A percentile compares a stretch with the other conserved stretches of the same genome.
Evolutionary conservation across 2,888 invertebrate species (phyloP).

Genomic region (Ochlodes sylvanus): DNA sequence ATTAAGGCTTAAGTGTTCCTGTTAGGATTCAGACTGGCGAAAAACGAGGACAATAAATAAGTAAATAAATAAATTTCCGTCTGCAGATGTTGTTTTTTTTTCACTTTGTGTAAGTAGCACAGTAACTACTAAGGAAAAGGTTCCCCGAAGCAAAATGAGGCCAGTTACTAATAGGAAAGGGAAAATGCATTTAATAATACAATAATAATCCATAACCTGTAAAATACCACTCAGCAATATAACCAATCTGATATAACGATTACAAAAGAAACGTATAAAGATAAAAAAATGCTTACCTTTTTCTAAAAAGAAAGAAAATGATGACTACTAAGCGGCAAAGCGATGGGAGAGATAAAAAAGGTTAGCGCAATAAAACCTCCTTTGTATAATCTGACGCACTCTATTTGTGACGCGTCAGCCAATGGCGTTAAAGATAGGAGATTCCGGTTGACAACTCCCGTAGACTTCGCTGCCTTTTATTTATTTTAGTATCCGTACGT

Average conservation of each 20-base stretch:
- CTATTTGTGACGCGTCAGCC: conserved; percentile 16
- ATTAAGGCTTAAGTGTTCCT: too few species aligned
- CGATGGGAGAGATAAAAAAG: conserved; percentile 21
- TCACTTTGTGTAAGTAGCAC: too few species aligned
- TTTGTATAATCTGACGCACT: conserved; percentile 20
- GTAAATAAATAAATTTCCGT: too few species aligned
- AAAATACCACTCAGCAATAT: not conserved
- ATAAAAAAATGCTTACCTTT: conserved; percentile 9
- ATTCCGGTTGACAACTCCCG: conserved; percentile 15
- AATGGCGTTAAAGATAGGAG: conserved; percentile 18
- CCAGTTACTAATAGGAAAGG: too few species aligned
- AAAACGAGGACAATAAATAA: too few species aligned
- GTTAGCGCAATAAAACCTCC: conserved; percentile 19
- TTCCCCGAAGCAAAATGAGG: too few species aligned
- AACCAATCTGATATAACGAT: not conserved
- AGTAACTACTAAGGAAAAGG: too few species aligned
- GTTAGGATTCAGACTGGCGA: too few species aligned
- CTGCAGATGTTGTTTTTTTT: too few species aligned
- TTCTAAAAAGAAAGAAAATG: conserved; percentile 10
- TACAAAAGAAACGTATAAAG: conserved; percentile 2
- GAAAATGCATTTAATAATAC: not conserved
- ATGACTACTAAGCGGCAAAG: conserved; percentile 6
- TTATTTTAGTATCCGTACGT: conserved; percentile 1
- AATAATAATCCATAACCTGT: not conserved
- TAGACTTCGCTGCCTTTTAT: conserved; percentile 2